Evolutionary conservation across 2,888 invertebrate species (phyloP).

Genomic region (Philereme transversata): DNA sequence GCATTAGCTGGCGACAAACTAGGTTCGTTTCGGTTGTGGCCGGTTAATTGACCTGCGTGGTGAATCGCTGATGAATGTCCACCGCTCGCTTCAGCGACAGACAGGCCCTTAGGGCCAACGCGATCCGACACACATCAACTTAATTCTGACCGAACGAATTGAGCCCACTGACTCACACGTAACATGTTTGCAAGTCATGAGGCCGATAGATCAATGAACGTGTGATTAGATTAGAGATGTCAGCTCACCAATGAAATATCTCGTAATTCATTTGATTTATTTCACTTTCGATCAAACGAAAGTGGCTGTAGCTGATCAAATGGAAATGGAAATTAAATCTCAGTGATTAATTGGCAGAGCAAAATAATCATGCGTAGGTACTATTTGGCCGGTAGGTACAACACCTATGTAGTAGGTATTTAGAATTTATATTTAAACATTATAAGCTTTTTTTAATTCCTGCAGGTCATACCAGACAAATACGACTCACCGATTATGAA

Average conservation of each 20-base stretch:
- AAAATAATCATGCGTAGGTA: conserved; percentile 1
- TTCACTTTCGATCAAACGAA: conserved; percentile 28
- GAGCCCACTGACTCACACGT: conserved; percentile 50
- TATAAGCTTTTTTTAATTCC: no score
- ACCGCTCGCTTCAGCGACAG: conserved; percentile 48
- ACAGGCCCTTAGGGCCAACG: conserved; percentile 51
- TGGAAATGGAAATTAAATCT: conserved; percentile 9
- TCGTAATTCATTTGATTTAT: conserved; percentile 30
- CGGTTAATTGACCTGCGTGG: conserved; percentile 72
- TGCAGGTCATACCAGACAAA: no score
- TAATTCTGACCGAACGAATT: conserved; percentile 58
- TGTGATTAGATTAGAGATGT: conserved; percentile 26
- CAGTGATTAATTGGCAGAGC: conserved; percentile 13
- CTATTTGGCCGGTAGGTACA: no score
- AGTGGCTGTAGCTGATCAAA: conserved; percentile 14
- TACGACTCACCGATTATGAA: no score
- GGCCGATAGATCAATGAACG: conserved; percentile 25
- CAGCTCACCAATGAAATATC: conserved; percentile 28
- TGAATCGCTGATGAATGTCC: conserved; percentile 74
- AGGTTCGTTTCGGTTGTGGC: conserved; percentile 56
- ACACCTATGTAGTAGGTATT: no score
- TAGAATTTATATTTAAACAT: no score
- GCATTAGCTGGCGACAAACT: conserved; percentile 53
- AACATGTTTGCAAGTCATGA: conserved; percentile 40
- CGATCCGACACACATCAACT: conserved; percentile 64